Evolutionary conservation across 2,113 vertebrate species (phyloP), one percentile per base, ranked within the genome.

Genomic region (Nibea albiflora): DNA sequence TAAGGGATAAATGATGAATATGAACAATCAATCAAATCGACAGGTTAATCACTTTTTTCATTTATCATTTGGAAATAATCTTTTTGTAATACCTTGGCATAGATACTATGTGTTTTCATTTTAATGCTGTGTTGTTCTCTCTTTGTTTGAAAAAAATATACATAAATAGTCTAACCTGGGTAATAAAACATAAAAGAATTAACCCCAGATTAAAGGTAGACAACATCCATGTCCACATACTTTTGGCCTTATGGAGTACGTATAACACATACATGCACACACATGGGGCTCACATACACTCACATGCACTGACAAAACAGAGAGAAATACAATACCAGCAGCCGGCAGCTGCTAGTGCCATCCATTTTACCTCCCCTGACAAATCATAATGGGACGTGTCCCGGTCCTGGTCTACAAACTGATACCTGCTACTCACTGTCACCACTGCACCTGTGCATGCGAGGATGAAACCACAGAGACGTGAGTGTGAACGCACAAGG

Each of bases 371-470:
- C 52, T 65, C 42, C 42, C 69, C 57, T 72, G 77, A 76, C 54
- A 20, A 19, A 57, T 28, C 19, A 35, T 24, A 42, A 57, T 42
- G 64, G 19, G 22, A 50, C 35, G 50, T 17, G 44, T 66, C 71
- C 65, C 73, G 62, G 54, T 87, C 79, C 78, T 73, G 66, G 75
- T 68, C 76, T 52, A 46, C 42, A 72, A 78, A 84, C 80, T 81
- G 81, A 91, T 85, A 75, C 65, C 77, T 80, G 84, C 89, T 85
- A 3, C 22, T 56, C 44, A 56, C 69, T 81, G 24, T 17, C 84
- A 88, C 68, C 63, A 76, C 47, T 65, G 69, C 28, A 49, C 54
- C 62, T 49, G n/a, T 70, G 24, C 47, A 63, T 67, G 61, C 42
- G n/a, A n/a, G 39, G 20, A n/a, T 66, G 49, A 79, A 78, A 67